Evolutionary conservation across 2,888 invertebrate species (phyloP).

Genomic region (Stenotaenia linearis): DNA sequence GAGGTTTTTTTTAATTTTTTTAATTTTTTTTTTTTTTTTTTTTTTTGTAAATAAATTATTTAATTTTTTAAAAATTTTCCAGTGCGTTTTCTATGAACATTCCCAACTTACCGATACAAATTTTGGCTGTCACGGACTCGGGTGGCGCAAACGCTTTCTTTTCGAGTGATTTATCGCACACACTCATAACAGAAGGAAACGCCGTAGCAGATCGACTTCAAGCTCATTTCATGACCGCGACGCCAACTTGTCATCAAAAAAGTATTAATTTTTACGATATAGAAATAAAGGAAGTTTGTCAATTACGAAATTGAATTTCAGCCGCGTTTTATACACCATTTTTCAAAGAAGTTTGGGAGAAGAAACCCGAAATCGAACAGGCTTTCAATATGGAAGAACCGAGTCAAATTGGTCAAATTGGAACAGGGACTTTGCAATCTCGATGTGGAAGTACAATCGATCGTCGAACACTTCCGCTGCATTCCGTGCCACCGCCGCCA

Average conservation of each 20-base stretch:
- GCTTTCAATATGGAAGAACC: conserved; percentile 81
- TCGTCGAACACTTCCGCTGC: conserved; percentile 29
- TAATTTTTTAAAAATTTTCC: conserved; percentile 39
- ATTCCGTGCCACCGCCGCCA: conserved; percentile 40
- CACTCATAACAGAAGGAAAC: conserved; percentile 87
- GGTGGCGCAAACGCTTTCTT: conserved; percentile 85
- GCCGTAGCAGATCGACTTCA: conserved; percentile 80
- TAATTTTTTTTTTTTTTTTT: neutral
- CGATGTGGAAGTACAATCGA: conserved; percentile 26
- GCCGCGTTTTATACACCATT: conserved; percentile 92
- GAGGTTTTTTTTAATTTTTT: conserved; percentile 54
- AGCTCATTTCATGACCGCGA: conserved; percentile 88
- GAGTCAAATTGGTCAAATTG: conserved; percentile 42
- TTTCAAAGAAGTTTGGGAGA: conserved; percentile 94
- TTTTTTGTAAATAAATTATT: conserved; percentile 8
- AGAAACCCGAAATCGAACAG: conserved; percentile 89
- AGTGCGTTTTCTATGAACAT: conserved; percentile 91
- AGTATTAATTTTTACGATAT: conserved; percentile 58
- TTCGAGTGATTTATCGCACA: conserved; percentile 80
- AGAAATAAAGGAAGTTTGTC: no score
- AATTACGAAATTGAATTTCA: conserved; percentile 52
- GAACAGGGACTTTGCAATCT: conserved; percentile 44
- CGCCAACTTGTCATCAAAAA: conserved; percentile 76
- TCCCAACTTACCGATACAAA: conserved; percentile 86
- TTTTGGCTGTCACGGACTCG: conserved; percentile 80